Conservation (phyloP, 2,797 vertebrate species). For the Heteromormyrus szaboi region DNA sequence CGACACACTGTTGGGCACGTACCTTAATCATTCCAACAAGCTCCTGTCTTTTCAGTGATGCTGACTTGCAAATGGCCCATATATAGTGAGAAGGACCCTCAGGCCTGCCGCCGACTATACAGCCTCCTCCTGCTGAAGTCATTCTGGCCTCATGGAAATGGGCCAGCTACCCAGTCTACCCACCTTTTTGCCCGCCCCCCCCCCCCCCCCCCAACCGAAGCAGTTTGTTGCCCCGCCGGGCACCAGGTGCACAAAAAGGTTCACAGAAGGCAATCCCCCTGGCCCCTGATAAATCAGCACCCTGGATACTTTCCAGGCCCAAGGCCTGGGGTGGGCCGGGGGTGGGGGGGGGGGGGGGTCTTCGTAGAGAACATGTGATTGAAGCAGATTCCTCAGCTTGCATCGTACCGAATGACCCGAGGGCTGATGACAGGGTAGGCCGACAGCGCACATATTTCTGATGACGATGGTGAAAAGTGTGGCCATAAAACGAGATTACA, state of each 20-base stretch:
- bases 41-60: not conserved
- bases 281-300: not conserved
- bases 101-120: not conserved
- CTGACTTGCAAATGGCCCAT: not conserved
- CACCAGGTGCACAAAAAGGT: not conserved
- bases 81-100: not conserved
- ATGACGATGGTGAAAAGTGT: not conserved
- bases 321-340: not conserved
- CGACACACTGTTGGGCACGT: not conserved
- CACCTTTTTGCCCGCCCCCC: not conserved
- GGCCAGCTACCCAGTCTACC: not conserved
- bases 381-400: conserved; percentile 10
- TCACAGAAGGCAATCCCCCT: not conserved
- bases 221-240: not conserved
- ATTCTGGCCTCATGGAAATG: not conserved
- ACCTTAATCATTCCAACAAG: not conserved
- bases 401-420: not conserved
- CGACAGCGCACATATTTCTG: not conserved
- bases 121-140: not conserved
- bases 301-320: conserved; percentile 11
- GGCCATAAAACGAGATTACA: not conserved
- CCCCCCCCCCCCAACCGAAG: not conserved
- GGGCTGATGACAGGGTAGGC: not conserved
- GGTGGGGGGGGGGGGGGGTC: too few species aligned
- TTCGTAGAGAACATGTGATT: conserved; percentile 8